phyloP scores from a whole-genome alignment of 64 coral and sea anemone genomes.

The Exaiptasia diaphana region DNA sequence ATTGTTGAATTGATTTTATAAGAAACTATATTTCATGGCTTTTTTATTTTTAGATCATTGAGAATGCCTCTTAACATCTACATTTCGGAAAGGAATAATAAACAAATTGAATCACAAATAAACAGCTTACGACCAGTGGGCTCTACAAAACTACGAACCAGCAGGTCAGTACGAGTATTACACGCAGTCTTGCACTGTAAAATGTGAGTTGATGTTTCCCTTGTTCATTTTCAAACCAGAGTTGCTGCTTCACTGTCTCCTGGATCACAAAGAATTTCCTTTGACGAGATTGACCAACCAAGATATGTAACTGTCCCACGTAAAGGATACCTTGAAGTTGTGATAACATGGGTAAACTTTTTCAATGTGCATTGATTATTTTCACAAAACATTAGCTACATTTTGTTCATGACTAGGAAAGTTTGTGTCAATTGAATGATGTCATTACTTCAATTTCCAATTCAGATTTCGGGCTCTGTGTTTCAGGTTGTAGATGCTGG shows the following conservation, averaged over 20 bases:
- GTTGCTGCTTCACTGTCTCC: conserved; percentile 37
- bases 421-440: too few relatives aligned
- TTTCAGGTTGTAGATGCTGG: conserved; percentile 86
- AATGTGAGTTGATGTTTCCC: too few relatives aligned
- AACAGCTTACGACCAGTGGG: not conserved
- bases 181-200: too few relatives aligned
- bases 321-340: conserved; percentile 47
- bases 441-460: too few relatives aligned
- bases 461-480: too few relatives aligned
- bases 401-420: too few relatives aligned
- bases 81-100: conserved; percentile 59
- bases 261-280: not conserved
- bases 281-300: not conserved
- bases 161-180: conserved; percentile 33
- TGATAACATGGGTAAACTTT: conserved; percentile 37
- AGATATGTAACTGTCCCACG: conserved; percentile 12
- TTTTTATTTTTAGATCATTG: conserved; percentile 22
- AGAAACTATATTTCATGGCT: not conserved
- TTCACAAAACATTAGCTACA: too few relatives aligned
- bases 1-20: not conserved
- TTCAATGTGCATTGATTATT: too few relatives aligned
- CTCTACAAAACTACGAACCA: conserved; percentile 22
- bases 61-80: conserved; percentile 55
- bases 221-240: too few relatives aligned
- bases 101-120: conserved; percentile 33